Base-by-base conservation (phyloP, 1,140 invertebrate genomes). In the Brachionus rubens region DNA sequence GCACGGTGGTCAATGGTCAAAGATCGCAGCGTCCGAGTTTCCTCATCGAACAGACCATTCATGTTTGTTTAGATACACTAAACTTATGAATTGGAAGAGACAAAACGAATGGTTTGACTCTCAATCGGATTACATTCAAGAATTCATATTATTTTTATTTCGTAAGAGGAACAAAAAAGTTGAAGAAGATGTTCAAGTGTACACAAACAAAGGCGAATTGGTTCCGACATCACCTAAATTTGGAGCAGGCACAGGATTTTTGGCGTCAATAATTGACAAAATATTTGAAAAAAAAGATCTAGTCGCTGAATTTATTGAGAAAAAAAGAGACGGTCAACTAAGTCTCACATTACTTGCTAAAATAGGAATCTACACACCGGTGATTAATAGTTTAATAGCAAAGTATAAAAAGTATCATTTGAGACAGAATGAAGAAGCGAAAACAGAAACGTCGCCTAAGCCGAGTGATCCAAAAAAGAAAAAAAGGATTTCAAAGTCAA, bases 101-200 rank as follows among this genome's bases (percentile, higher is more conserved):
- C 68, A 72, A 40, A 72, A 72, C 40, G 43, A 72, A 72, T 72
- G 68, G 68, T 54, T 72, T 16, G 68, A 72, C 36, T 36, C 46
- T 36, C 68, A 72, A n/a, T 33, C 68, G 4, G 43, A 72, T 50
- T 16, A 48, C 36, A 41, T 72, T n/a, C 46, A 72, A 50, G 68
- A 72, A 72, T 72, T 72, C 19, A 54, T 72, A 21, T 3, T 40
- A 50, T 72, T 72, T 50, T 16, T 72, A 10, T 50, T 72, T 72
- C 48, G 50, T 28, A 54, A 72, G 26, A 48, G 30, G 30, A 54
- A 48, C n/a, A 19, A 19, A 33, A 54, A 48, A 16, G 24, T 26
- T 9, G 41, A 65, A 6, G 30, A 72, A 26, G 68, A 72, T 1
- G 16, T 48, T 21, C 6, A 30, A 28, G 33, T 65, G 41, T 72